Evolutionary conservation across 2,888 invertebrate genomes (phyloP), one percentile per base, ranked within the genome.

Genomic region (Petrolisthes cinctipes): DNA sequence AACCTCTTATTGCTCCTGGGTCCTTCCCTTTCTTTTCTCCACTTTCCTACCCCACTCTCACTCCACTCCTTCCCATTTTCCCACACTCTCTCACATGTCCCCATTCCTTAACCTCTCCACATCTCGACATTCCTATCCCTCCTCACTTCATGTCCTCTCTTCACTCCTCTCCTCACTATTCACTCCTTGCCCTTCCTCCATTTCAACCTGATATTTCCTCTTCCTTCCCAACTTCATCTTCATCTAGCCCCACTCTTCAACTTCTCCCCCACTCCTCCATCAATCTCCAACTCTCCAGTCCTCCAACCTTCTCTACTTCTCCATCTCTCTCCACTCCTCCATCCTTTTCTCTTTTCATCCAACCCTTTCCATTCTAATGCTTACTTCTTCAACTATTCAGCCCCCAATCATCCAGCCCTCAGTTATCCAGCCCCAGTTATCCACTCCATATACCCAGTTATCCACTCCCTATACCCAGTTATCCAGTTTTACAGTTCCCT

Each of bases 81-180:
- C 79, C 61, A 61, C 17, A 61, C 61, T 61, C 61, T 1, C 17
- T 17, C 61, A 9, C 61, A 61, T 61, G 1, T 61, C 61, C 61
- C 61, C 61, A 23, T 82, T 51, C 54, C 71, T 71, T 17, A 14
- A 17, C 17, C 71, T 51, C 53, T 71, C 53, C 23, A 17, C 53
- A 23, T 66, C 66, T 20, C n/a, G 6, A 37, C 37, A 37, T 37
- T 37, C 57, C 53, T 23, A 57, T 20, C 20, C 57, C 11, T 14
- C n/a, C 37, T 17, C n/a, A 7, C 71, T 17, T 71, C 61, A 23
- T 68, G 20, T 71, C 82, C 61, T 61, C 37, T 54, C 23, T 20
- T 82, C 82, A 23, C 68, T 82, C 82, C 11, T 71, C 17, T 61
- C 56, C 68, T 66, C 17, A n/a, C 14, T 57, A 17, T 37, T 56